Evolutionary conservation across 2,888 invertebrate species (phyloP).

Genomic region (Sphaerophoria rueppellii): DNA sequence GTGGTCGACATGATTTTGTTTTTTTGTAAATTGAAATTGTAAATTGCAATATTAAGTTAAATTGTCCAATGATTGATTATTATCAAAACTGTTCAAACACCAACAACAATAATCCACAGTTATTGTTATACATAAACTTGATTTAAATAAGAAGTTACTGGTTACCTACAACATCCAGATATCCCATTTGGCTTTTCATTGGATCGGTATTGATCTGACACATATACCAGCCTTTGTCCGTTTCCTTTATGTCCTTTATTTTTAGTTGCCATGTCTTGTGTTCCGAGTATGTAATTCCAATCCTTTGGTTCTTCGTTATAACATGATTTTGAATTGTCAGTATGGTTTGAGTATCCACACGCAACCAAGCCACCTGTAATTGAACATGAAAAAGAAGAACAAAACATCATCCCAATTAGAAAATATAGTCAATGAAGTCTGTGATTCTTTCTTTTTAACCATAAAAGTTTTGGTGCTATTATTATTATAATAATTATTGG

Average conservation of each 20-base stretch:
- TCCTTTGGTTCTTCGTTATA: constrained; percentile 94
- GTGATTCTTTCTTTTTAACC: constrained; percentile 40
- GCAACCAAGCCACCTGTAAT: constrained; percentile 81
- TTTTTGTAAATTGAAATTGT: too few relatives aligned
- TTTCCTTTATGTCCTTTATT: constrained; percentile 89
- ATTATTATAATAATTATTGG: constrained; percentile 70
- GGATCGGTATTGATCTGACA: constrained; percentile 83
- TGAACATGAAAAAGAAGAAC: constrained; percentile 42
- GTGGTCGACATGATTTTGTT: too few relatives aligned
- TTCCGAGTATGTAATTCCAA: constrained; percentile 90
- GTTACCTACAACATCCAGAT: constrained; percentile 93
- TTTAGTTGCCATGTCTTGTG: constrained; percentile 92
- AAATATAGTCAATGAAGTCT: constrained; percentile 45
- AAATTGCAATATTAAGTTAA: too few relatives aligned
- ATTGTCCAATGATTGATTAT: too few relatives aligned
- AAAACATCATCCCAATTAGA: constrained; percentile 48
- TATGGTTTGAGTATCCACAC: constrained; percentile 92
- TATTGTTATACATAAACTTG: background rate
- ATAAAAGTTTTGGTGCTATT: constrained; percentile 58
- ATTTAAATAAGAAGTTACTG: background rate
- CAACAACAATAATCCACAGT: background rate
- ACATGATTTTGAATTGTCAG: constrained; percentile 94
- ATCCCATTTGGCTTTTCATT: constrained; percentile 89
- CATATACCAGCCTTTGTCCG: constrained; percentile 90
- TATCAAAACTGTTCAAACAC: too few relatives aligned